Base-by-base conservation (phyloP, 2,888 invertebrate species). In the Frankliniella intonsa region DNA sequence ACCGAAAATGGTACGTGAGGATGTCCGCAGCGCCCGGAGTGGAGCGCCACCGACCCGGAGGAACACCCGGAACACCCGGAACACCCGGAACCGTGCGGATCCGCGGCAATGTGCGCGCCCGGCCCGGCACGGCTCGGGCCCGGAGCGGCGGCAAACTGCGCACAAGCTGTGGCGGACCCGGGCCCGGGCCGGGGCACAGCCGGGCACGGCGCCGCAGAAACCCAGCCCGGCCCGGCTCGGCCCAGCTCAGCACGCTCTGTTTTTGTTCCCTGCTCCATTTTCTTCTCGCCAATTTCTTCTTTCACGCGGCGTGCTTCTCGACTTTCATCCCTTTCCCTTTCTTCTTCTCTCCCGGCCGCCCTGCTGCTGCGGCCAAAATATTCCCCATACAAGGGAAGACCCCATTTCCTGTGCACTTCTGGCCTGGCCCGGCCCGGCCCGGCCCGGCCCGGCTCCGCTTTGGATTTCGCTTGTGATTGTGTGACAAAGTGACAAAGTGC, bases 1-100 rank as follows among this genome's bases (percentile, higher is more conserved):
- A 76, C 69, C 69, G 25, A 76, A 76, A 76, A 76, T 76, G 69
- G 69, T 76, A 76, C 22, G 69, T 25, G 22, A 62, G 19, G 19
- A 62, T 17, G 62, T 62, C 19, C 62, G 17, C 62, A 19, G 62
- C 8, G 62, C 62, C 62, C 62, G 62, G 5, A 7, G 38, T 5
- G 38, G 38, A 38, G 38, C 38, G 38, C 2, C 38, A 38, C 38
- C 38, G 38, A 38, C 38, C 38, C 38, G 38, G 38, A 38, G 38
- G 55, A 55, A 19, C 0, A 10, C 14, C 55, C 14, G 14, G 55
- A 8, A 14, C 51, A 9, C 51, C 55, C 17, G 55, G 55, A 55
- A 55, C 55, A 14, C 14, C 55, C 12, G 55, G 55, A 55, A 55
- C 14, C 55, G 38, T 38, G 38, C 38, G 38, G 38, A 3, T 2